Evolutionary conservation across 1,140 invertebrate genomes (phyloP).

Genomic region (Drosophila nikananu): DNA sequence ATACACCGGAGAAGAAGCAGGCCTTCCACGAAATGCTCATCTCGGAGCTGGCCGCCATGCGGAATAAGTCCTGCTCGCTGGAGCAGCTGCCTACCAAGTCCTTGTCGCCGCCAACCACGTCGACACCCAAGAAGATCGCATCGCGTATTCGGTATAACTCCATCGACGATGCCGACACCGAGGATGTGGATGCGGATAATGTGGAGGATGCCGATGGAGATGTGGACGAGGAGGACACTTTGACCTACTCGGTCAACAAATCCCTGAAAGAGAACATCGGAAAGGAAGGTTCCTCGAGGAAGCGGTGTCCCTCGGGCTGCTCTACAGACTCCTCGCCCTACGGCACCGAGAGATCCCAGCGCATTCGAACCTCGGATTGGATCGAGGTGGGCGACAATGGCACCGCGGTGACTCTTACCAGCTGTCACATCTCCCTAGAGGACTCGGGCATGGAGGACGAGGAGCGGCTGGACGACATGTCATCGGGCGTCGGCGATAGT

Average conservation of each 20-base stretch:
- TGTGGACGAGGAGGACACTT: constrained; percentile 69
- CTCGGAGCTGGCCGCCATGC: constrained; percentile 84
- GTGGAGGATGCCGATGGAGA: constrained; percentile 77
- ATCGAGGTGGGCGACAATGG: constrained; percentile 85
- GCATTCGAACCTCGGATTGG: constrained; percentile 84
- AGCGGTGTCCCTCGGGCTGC: constrained; percentile 82
- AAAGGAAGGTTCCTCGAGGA: constrained; percentile 57
- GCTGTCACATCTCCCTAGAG: constrained; percentile 84
- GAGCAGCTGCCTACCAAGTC: constrained; percentile 74
- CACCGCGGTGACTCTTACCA: constrained; percentile 79
- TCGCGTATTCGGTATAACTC: constrained; percentile 73
- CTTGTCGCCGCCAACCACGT: constrained; percentile 11
- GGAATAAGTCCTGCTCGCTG: constrained; percentile 74
- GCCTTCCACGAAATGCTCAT: constrained; percentile 84
- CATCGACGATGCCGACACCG: constrained; percentile 71
- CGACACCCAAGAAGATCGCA: constrained; percentile 47
- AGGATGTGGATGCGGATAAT: constrained; percentile 82
- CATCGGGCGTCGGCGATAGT: constrained; percentile 84
- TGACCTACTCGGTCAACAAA: constrained; percentile 70
- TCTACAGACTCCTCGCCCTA: constrained; percentile 84
- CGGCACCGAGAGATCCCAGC: constrained; percentile 82
- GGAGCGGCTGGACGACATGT: constrained; percentile 84
- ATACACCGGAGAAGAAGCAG: constrained; percentile 81
- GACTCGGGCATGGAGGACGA: constrained; percentile 85
- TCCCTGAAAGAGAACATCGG: constrained; percentile 55